These are phyloP conservation scores for Pachypanchax playfairii DNA, from an alignment of 2,113 vertebrate species.

Conservation along the genomic window DNA sequence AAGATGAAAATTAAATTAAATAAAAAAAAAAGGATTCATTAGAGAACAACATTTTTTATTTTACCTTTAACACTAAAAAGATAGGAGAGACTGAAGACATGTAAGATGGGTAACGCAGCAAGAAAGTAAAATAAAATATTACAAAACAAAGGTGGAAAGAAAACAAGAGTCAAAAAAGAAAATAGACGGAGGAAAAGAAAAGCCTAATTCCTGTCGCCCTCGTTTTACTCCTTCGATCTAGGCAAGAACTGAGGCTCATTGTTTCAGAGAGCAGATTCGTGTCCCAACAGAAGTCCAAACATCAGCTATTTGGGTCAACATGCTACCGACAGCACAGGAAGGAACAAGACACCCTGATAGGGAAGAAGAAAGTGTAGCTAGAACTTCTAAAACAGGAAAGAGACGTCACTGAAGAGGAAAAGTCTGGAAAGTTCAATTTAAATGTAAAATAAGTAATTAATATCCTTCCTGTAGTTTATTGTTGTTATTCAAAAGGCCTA, in stretches of 20 bases:
- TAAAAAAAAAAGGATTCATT: neutral
- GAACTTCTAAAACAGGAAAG: slow-evolving; percentile 17
- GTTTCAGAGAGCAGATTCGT: slow-evolving; percentile 31
- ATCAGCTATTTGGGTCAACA: slow-evolving; percentile 41
- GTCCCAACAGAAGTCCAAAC: slow-evolving; percentile 41
- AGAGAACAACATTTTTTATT: no score
- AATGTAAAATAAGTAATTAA: slow-evolving; percentile 20
- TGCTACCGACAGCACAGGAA: slow-evolving; percentile 12
- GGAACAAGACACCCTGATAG: slow-evolving; percentile 15
- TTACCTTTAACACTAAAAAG: no score
- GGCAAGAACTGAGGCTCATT: slow-evolving; percentile 56
- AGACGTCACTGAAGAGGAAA: neutral
- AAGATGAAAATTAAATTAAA: neutral
- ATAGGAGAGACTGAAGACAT: no score
- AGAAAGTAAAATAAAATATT: neutral
- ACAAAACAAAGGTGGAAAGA: neutral
- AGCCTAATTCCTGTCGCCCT: neutral
- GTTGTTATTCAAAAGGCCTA: neutral
- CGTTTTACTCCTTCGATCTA: neutral
- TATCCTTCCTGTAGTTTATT: slow-evolving; percentile 32
- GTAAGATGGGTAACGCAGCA: no score
- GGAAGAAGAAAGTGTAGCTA: slow-evolving; percentile 9
- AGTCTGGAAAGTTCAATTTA: neutral
- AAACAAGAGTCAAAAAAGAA: neutral
- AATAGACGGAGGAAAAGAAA: neutral